Evolutionary conservation across 2,113 vertebrate species (phyloP).

Genomic region (Istiophorus platypterus): DNA sequence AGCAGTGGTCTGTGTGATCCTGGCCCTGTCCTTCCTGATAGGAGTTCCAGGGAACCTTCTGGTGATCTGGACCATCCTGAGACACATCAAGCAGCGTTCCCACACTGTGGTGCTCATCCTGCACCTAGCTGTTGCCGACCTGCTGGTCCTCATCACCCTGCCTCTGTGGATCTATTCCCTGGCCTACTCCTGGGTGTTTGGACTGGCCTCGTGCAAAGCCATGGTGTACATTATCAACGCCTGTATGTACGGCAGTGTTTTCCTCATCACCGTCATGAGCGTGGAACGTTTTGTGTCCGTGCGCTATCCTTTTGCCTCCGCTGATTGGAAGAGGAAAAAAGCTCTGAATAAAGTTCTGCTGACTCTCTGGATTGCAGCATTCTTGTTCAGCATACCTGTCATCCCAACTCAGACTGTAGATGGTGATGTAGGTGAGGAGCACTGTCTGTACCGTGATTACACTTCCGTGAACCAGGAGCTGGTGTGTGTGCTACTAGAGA

Average conservation of each 20-base stretch:
- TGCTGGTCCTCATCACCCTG: slow-evolving; percentile 85
- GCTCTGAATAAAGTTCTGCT: slow-evolving; percentile 77
- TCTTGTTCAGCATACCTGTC: slow-evolving; percentile 81
- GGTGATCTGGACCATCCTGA: slow-evolving; percentile 85
- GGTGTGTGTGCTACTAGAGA: slow-evolving; percentile 79
- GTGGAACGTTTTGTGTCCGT: slow-evolving; percentile 84
- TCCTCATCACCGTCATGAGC: slow-evolving; percentile 85
- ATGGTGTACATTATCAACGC: slow-evolving; percentile 80
- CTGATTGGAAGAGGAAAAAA: slow-evolving; percentile 77
- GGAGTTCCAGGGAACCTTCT: slow-evolving; percentile 84
- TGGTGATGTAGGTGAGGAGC: slow-evolving; percentile 21
- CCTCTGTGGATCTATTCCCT: slow-evolving; percentile 87
- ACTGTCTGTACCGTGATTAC: slow-evolving; percentile 77
- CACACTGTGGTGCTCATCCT: slow-evolving; percentile 84
- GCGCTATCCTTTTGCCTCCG: slow-evolving; percentile 79
- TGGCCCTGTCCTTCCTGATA: slow-evolving; percentile 81
- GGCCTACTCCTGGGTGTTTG: slow-evolving; percentile 82
- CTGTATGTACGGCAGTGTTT: slow-evolving; percentile 86
- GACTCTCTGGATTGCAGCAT: slow-evolving; percentile 75
- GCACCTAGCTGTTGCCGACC: slow-evolving; percentile 82
- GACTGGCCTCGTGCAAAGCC: slow-evolving; percentile 78
- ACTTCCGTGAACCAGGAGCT: slow-evolving; percentile 71
- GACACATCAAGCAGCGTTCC: slow-evolving; percentile 80
- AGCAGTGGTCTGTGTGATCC: slow-evolving; percentile 76
- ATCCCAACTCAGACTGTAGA: slow-evolving; percentile 77